Percentiles rank a stretch among this genome's conserved stretches.
Evolutionary conservation across 2,888 invertebrate species (phyloP).

Genomic region (Unio pictorum): DNA sequence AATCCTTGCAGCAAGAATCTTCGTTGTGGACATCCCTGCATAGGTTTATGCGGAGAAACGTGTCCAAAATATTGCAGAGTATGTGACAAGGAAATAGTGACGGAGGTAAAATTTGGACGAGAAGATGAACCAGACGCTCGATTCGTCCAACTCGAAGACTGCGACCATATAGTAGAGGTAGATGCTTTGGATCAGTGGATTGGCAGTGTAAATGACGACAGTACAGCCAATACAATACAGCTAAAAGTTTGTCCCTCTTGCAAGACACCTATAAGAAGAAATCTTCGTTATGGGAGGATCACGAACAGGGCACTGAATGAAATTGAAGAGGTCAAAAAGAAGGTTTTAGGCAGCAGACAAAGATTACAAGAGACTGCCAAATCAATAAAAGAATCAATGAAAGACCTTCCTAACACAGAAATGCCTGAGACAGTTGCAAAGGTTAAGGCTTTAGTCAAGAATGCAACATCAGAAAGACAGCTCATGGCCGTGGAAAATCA

Average conservation of each 20-base stretch:
- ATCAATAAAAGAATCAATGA: constrained; percentile 9
- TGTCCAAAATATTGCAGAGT: constrained; percentile 78
- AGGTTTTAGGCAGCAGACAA: constrained; percentile 21
- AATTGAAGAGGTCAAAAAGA: constrained; percentile 65
- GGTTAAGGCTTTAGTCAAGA: constrained; percentile 7
- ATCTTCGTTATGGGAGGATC: constrained; percentile 76
- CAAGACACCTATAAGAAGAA: constrained; percentile 76
- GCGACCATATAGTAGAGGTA: constrained; percentile 68
- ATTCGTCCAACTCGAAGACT: constrained; percentile 65
- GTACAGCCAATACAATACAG: constrained; percentile 56
- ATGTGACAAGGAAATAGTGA: constrained; percentile 73
- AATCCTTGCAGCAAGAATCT: constrained; percentile 64
- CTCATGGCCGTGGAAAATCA: constrained; percentile 26
- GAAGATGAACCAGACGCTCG: constrained; percentile 76
- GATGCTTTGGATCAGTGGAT: constrained; percentile 69
- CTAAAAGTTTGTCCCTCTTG: constrained; percentile 76
- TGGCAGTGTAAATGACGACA: constrained; percentile 68
- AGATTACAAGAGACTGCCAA: constrained; percentile 10
- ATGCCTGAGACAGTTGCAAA: constrained; percentile 1
- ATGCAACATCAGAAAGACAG: constrained; percentile 19
- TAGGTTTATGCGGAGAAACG: constrained; percentile 82
- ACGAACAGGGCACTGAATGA: constrained; percentile 72
- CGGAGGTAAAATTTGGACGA: constrained; percentile 71
- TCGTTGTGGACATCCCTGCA: constrained; percentile 74
- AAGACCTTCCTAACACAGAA: background rate